phyloP scores from a whole-genome alignment of 2,888 invertebrate species.

The Tinea trinotella region DNA sequence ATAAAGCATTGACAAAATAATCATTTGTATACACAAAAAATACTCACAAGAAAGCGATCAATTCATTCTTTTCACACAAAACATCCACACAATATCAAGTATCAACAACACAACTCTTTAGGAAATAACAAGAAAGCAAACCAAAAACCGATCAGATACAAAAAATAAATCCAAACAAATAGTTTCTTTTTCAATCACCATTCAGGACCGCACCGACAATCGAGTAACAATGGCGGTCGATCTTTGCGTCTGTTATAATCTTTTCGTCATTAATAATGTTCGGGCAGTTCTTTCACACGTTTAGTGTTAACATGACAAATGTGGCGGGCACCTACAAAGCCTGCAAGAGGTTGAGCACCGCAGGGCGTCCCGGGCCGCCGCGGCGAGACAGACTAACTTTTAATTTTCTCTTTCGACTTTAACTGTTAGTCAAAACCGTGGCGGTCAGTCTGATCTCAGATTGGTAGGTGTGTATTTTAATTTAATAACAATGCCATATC shows the following conservation, averaged over 20 bases:
- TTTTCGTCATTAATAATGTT: conserved; percentile 55
- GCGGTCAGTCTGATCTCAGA: not conserved
- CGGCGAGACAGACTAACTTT: conserved; percentile 33
- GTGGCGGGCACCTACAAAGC: conserved; percentile 42
- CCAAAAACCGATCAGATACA: not conserved
- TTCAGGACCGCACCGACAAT: conserved; percentile 13
- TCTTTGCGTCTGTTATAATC: conserved; percentile 12
- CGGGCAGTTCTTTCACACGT: conserved; percentile 51
- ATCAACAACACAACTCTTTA: conserved; percentile 12
- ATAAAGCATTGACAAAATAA: not conserved
- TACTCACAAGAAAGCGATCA: conserved; percentile 3
- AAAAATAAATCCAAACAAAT: conserved; percentile 18
- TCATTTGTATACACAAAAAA: not conserved
- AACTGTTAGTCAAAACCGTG: conserved; percentile 2
- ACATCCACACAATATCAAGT: conserved; percentile 8
- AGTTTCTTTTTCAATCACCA: conserved; percentile 18
- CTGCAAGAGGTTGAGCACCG: conserved; percentile 30
- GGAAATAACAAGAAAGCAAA: not conserved
- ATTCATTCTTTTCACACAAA: not conserved
- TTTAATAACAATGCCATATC: conserved; percentile 2
- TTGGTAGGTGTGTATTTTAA: conserved; percentile 10
- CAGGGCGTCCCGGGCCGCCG: conserved; percentile 35
- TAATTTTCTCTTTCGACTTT: conserved; percentile 29
- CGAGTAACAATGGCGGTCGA: conserved; percentile 6
- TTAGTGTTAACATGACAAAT: conserved; percentile 69